Conservation (phyloP, 35 echinoderm and acorn worm genomes). For the Antedon bifida region DNA sequence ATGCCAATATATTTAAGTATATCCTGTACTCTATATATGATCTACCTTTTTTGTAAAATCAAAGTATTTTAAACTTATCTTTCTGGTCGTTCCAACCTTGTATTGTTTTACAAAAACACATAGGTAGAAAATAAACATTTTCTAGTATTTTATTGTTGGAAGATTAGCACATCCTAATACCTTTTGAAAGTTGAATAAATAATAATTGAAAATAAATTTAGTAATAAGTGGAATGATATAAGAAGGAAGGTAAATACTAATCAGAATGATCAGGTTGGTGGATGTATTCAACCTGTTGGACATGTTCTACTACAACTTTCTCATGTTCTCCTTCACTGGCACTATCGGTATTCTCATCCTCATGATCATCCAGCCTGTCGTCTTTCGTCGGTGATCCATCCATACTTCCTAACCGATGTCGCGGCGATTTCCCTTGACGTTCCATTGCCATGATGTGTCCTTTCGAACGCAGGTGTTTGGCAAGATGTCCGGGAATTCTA, state of each 20-base stretch:
- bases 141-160: not conserved
- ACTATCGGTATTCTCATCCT: slow-evolving; percentile 75
- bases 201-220: not conserved
- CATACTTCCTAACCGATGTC: slow-evolving; percentile 15
- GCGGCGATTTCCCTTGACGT: slow-evolving; percentile 50
- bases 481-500: slow-evolving; percentile 89
- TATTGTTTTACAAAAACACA: not conserved
- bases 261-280: not conserved
- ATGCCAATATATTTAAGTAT: too few species aligned
- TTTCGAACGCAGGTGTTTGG: slow-evolving; percentile 81
- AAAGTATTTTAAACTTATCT: too few species aligned
- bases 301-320: not conserved
- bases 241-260: not conserved
- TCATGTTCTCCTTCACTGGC: slow-evolving; percentile 23
- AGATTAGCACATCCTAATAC: not conserved
- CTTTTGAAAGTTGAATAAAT: not conserved
- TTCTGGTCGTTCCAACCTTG: too few species aligned
- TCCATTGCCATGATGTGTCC: slow-evolving; percentile 81
- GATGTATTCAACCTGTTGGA: not conserved
- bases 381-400: slow-evolving; percentile 26
- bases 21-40: too few species aligned
- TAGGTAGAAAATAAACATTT: not conserved
- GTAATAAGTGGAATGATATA: not conserved
- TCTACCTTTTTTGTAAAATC: too few species aligned
- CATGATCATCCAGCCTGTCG: slow-evolving; percentile 8